Percentiles rank a stretch among this genome's conserved stretches.
Evolutionary conservation across 2,113 vertebrate species (phyloP).

Genomic region (Gallinago undulata): DNA sequence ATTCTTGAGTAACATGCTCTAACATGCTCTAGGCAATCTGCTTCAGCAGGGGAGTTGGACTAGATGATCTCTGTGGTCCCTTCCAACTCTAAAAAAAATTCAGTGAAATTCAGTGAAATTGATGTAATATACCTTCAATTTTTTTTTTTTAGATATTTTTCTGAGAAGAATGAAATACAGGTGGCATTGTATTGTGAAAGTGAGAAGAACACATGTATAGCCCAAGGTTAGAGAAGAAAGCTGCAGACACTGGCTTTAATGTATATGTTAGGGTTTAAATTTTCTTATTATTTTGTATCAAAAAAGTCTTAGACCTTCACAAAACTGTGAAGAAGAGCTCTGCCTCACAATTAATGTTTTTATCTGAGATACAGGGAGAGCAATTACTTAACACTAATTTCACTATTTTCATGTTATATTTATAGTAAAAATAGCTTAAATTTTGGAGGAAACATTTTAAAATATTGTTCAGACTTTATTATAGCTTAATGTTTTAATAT

Average conservation of each 20-base stretch:
- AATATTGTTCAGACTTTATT: neutral
- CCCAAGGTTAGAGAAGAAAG: neutral
- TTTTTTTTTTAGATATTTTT: neutral
- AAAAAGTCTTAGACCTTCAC: neutral
- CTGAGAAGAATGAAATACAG: neutral
- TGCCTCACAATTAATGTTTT: neutral
- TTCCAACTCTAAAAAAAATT: too few species aligned
- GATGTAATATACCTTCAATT: neutral
- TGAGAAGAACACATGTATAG: neutral
- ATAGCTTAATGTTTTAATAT: neutral
- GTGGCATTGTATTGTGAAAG: neutral
- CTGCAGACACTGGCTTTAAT: neutral
- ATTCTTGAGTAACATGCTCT: too few species aligned
- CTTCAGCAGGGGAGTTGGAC: too few species aligned
- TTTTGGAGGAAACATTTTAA: neutral
- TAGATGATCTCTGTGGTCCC: too few species aligned
- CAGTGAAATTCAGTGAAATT: neutral
- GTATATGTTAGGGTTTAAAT: neutral
- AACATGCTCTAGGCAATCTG: too few species aligned
- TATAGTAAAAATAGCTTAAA: neutral
- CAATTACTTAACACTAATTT: neutral
- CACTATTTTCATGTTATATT: neutral
- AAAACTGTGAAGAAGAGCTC: neutral
- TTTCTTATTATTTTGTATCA: neutral
- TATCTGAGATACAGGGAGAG: neutral